Evolutionary conservation across 2,888 invertebrate species (phyloP), one percentile per base, ranked within the genome.

Genomic region (Meganola albula): DNA sequence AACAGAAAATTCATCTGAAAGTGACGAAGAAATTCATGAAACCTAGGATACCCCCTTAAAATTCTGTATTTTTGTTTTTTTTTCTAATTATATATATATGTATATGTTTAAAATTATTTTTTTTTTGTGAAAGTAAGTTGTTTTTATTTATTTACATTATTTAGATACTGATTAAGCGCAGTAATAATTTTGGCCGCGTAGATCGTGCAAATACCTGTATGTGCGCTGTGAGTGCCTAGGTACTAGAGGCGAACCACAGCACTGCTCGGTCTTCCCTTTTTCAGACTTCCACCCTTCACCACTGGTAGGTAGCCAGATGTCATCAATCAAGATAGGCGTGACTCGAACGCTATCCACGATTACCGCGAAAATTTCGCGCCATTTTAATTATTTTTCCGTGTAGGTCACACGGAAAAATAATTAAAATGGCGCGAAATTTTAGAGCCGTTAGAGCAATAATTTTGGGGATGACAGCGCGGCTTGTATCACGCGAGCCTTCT

Each of bases 401-500:
- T n/a, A n/a, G n/a, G n/a, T n/a, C n/a, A n/a, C n/a, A n/a, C n/a
- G n/a, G n/a, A n/a, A n/a, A n/a, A n/a, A n/a, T 25, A 51, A 51
- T 51, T 47, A 40, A 40, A 42, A 39, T 24, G 24, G 31, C 20
- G 12, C 30, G 43, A n/a, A n/a, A n/a, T n/a, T n/a, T 30, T 20
- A 27, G 34, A 31, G 32, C 27, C 36, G 37, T 52, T 41, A 39
- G 48, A 28, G 34, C 23, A 34, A 25, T 26, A 37, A 42, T 50
- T 53, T 47, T 24, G 24, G 38, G 32, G 23, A 42, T 38, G 36
- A 47, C 40, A 37, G 34, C 27, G 34, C 30, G 35, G 18, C 34
- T 44, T 47, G 47, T 32, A 37, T 40, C 51, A 52, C 51, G 51
- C 53, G 26, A 53, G 12, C 25, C 12, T 22, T 22, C 6, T 34